Conservation (phyloP, 2,888 invertebrate genomes). For the Eucriotettix oculatus region DNA sequence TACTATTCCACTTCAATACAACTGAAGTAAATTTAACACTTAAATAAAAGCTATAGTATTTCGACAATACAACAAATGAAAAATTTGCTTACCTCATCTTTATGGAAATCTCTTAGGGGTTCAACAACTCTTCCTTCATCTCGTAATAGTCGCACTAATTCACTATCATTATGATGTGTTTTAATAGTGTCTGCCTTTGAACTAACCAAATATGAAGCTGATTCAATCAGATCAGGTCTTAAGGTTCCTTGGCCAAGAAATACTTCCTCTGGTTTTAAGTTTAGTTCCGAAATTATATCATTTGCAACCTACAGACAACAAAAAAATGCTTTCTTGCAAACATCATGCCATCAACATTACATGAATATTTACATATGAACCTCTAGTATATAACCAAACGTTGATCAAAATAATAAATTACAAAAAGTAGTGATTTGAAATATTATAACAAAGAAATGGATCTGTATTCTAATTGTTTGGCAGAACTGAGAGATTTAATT, state of each 20-base stretch:
- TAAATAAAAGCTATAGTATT: too few species aligned
- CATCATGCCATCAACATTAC: too few species aligned
- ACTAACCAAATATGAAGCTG: conserved; percentile 74
- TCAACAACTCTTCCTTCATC: conserved; percentile 77
- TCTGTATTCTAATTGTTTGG: too few species aligned
- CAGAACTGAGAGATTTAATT: too few species aligned
- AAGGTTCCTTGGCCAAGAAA: conserved; percentile 89
- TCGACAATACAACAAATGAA: not conserved
- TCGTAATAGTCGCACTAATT: conserved; percentile 59
- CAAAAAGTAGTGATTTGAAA: too few species aligned
- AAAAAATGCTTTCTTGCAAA: too few species aligned
- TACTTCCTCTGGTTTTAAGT: conserved; percentile 82
- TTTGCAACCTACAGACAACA: conserved; percentile 47
- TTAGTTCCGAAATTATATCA: conserved; percentile 73
- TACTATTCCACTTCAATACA: too few species aligned
- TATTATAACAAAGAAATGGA: too few species aligned
- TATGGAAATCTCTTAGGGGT: conserved; percentile 97
- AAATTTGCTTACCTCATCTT: conserved; percentile 64
- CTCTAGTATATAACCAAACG: too few species aligned
- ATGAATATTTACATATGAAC: too few species aligned
- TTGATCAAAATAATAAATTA: too few species aligned
- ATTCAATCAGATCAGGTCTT: conserved; percentile 95
- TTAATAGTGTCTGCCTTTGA: conserved; percentile 90
- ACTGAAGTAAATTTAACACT: too few species aligned
- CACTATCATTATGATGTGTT: conserved; percentile 99